A percentile compares a stretch with the other conserved stretches of the same genome.
Evolutionary conservation across 1,140 invertebrate species (phyloP).

Genomic region (Bombus pyrosoma): DNA sequence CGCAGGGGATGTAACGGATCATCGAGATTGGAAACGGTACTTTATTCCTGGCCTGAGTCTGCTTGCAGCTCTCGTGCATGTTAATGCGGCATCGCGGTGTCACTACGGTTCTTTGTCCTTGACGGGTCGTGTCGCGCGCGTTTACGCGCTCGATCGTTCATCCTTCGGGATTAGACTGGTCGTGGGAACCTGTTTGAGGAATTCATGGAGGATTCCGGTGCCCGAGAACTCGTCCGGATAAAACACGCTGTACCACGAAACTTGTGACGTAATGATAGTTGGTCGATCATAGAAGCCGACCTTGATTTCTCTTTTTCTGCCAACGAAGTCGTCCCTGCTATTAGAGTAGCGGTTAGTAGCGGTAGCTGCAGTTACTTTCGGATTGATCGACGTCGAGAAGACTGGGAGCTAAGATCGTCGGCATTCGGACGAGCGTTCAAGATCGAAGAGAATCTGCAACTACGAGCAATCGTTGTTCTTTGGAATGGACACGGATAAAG

Average conservation of each 20-base stretch:
- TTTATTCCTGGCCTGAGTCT: conserved; percentile 50
- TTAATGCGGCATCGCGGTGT: conserved; percentile 50
- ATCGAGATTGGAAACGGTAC: conserved; percentile 73
- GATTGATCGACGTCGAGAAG: not conserved
- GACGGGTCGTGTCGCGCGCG: conserved; percentile 2
- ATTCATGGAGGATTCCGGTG: not conserved
- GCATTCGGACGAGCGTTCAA: no score
- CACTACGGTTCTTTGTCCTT: conserved; percentile 47
- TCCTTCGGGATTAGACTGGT: conserved; percentile 22
- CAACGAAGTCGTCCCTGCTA: not conserved
- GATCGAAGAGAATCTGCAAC: conserved; percentile 5
- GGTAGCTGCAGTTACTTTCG: not conserved
- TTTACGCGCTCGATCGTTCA: not conserved
- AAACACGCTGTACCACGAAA: not conserved
- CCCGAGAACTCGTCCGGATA: not conserved
- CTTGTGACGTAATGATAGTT: conserved; percentile 12
- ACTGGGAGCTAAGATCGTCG: no score
- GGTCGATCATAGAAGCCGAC: conserved; percentile 13
- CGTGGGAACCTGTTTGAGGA: conserved; percentile 17
- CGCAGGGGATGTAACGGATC: conserved; percentile 71
- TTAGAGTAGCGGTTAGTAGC: conserved; percentile 8
- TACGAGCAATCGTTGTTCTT: no score
- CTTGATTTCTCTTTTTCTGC: conserved; percentile 29
- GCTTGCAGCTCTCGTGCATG: conserved; percentile 57
- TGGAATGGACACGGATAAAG: no score